Evolutionary conservation across 1,140 invertebrate species (phyloP).

Genomic region (Euborellia annulipes): DNA sequence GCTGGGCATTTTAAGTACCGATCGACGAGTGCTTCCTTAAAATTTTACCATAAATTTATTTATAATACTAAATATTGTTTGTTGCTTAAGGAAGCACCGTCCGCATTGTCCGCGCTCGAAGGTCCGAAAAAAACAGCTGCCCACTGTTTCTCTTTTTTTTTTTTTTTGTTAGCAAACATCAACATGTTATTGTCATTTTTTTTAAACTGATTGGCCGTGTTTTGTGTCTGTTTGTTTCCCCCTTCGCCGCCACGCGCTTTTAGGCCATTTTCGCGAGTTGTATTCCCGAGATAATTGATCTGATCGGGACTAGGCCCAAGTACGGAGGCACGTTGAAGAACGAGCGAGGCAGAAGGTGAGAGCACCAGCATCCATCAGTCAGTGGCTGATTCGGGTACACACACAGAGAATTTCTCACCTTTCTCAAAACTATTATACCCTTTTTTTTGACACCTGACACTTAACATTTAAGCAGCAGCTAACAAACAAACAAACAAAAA

Average conservation of each 20-base stretch:
- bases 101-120: too few relatives aligned
- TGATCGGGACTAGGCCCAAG: conserved; percentile 98
- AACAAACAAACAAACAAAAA: too few relatives aligned
- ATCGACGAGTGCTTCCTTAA: too few relatives aligned
- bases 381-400: conserved; percentile 1
- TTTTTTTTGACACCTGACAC: conserved; percentile 5
- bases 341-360: conserved; percentile 98
- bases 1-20: too few relatives aligned
- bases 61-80: too few relatives aligned
- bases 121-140: neutral
- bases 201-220: conserved; percentile 33
- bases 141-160: conserved; percentile 1
- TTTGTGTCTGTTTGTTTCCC: conserved; percentile 33
- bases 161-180: neutral
- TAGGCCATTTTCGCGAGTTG: conserved; percentile 99
- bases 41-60: too few relatives aligned
- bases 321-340: conserved; percentile 99
- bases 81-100: neutral
- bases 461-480: conserved; percentile 11
- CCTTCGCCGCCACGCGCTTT: conserved; percentile 29
- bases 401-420: conserved; percentile 9
- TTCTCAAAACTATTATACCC: too few relatives aligned
- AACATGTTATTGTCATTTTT: conserved; percentile 1
- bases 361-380: conserved; percentile 25
- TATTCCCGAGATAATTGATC: conserved; percentile 99